Percentiles rank a stretch among this genome's conserved stretches.
Evolutionary conservation across 1,140 invertebrate species (phyloP).

Genomic region (Acromyrmex charruanus): DNA sequence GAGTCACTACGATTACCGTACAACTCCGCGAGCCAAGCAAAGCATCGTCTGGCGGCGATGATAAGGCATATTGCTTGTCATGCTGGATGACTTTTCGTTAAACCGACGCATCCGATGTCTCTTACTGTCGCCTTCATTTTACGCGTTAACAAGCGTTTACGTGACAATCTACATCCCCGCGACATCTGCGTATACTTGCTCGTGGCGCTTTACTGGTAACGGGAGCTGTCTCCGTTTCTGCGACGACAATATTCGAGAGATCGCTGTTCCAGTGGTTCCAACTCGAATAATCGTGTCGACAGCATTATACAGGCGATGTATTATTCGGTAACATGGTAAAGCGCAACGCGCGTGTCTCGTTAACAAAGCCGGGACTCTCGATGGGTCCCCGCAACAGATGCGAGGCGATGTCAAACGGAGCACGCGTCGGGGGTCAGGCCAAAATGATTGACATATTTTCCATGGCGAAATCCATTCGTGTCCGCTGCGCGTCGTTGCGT

Average conservation of each 20-base stretch:
- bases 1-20: slow-evolving; percentile 74
- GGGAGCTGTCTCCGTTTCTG: slow-evolving; percentile 7
- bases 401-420: slow-evolving; percentile 80
- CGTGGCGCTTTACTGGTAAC: neutral
- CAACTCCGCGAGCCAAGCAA: slow-evolving; percentile 40
- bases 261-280: slow-evolving; percentile 61
- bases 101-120: slow-evolving; percentile 35
- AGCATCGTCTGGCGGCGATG: slow-evolving; percentile 58
- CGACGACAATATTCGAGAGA: slow-evolving; percentile 31
- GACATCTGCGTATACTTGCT: slow-evolving; percentile 32
- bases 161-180: slow-evolving; percentile 42
- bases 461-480: slow-evolving; percentile 77
- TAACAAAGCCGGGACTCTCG: slow-evolving; percentile 72
- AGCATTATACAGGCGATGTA: slow-evolving; percentile 59
- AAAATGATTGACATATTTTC: slow-evolving; percentile 85
- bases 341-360: slow-evolving; percentile 72
- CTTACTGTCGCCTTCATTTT: slow-evolving; percentile 35
- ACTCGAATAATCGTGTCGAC: slow-evolving; percentile 72
- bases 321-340: slow-evolving; percentile 59
- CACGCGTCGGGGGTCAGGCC: slow-evolving; percentile 72
- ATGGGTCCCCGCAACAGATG: slow-evolving; percentile 81
- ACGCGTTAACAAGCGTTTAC: slow-evolving; percentile 61
- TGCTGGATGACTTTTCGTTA: slow-evolving; percentile 59
- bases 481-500: slow-evolving; percentile 9
- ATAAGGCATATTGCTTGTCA: slow-evolving; percentile 70